Evolutionary conservation across 2,113 vertebrate genomes (phyloP).

Genomic region (Ahaetulla prasina): DNA sequence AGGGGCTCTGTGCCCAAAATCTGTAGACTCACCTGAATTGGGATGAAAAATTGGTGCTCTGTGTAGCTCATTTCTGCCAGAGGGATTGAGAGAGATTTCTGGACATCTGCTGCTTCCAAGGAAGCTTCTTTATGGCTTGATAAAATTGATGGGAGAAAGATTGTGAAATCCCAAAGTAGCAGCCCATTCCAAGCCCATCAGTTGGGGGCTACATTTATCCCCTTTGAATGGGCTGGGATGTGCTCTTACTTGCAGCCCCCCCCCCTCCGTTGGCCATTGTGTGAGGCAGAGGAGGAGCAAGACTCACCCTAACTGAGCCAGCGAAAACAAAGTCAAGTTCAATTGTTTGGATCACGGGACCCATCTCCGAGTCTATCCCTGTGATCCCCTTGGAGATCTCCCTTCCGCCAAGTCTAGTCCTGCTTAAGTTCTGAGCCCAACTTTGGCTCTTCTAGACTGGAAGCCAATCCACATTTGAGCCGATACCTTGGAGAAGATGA

Average conservation of each 20-base stretch:
- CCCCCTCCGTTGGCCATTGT: neutral
- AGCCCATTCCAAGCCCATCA: neutral
- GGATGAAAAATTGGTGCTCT: neutral
- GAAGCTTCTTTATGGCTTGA: neutral
- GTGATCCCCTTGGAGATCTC: neutral
- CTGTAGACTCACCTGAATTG: neutral
- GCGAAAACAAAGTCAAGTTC: neutral
- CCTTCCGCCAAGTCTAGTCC: neutral
- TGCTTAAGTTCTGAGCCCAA: neutral
- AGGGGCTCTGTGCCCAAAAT: neutral
- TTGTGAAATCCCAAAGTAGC: neutral
- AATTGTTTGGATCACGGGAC: fast-evolving
- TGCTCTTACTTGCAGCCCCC: neutral
- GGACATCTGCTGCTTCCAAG: fast-evolving
- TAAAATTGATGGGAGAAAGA: neutral
- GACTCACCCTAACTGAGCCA: neutral
- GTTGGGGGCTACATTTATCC: neutral
- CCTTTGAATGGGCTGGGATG: neutral
- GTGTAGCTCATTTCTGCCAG: neutral
- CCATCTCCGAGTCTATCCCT: neutral
- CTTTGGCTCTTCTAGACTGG: neutral
- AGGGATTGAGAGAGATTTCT: neutral
- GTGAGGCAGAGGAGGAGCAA: neutral
- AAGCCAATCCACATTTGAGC: neutral
- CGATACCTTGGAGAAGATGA: neutral